phyloP scores from a whole-genome alignment of 2,888 invertebrate species.

The Steinernema carpocapsae region DNA sequence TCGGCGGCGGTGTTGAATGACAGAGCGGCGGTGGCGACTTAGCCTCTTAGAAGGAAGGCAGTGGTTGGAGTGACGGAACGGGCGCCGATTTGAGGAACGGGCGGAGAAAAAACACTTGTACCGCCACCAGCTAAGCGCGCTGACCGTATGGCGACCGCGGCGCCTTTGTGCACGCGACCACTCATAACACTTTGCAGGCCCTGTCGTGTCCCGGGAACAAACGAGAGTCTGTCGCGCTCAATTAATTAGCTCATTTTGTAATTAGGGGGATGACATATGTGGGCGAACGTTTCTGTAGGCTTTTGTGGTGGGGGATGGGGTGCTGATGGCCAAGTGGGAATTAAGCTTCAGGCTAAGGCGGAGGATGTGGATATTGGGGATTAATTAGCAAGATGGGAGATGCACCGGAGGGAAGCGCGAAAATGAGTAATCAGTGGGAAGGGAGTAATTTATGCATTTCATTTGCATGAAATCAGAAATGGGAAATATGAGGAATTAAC shows the following conservation, averaged over 20 bases:
- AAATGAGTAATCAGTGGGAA: conserved; percentile 15
- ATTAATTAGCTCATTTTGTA: conserved; percentile 34
- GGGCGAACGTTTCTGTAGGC: not conserved
- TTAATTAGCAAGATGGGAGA: conserved; percentile 29
- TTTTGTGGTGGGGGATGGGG: too few relatives aligned
- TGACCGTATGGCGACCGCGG: conserved; percentile 25
- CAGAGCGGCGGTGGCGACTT: not conserved
- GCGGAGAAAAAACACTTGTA: conserved; percentile 30
- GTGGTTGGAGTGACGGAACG: conserved; percentile 11
- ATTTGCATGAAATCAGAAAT: conserved; percentile 4
- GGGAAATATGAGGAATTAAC: not conserved
- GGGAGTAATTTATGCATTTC: conserved; percentile 25
- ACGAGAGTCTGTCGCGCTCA: conserved; percentile 16
- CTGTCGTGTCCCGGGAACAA: too few relatives aligned
- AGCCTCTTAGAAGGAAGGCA: not conserved
- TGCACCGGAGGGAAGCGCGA: not conserved
- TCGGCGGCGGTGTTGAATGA: not conserved
- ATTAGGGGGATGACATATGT: conserved; percentile 32
- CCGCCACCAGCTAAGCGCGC: not conserved
- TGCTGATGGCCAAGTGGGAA: too few relatives aligned
- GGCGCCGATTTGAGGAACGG: conserved; percentile 3
- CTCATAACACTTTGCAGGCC: too few relatives aligned
- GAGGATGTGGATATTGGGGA: conserved; percentile 18
- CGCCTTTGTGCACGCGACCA: not conserved
- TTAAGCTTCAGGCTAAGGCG: too few relatives aligned